Percentiles rank a stretch among this genome's conserved stretches.
Evolutionary conservation across 2,797 vertebrate species (phyloP).

Genomic region (Enoplosus armatus): DNA sequence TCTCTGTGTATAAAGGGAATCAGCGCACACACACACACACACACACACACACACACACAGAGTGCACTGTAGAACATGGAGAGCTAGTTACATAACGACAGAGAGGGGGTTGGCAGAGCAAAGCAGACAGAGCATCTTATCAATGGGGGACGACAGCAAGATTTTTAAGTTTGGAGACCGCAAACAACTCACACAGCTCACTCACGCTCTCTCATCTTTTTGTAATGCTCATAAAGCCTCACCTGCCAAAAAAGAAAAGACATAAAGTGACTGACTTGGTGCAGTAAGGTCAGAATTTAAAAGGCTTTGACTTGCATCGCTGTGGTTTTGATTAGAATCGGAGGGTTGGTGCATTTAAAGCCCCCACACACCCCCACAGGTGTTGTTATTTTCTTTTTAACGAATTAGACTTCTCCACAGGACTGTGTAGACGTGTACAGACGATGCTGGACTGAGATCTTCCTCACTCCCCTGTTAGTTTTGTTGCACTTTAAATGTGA

Average conservation of each 20-base stretch:
- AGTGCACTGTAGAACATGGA: slow-evolving; percentile 2
- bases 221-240: not conserved
- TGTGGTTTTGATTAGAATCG: not conserved
- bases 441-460: too few relatives aligned
- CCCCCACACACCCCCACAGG: too few relatives aligned
- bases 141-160: slow-evolving; percentile 33
- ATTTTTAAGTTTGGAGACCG: slow-evolving; percentile 8
- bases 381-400: too few relatives aligned
- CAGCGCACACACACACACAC: not conserved
- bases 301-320: not conserved
- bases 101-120: slow-evolving; percentile 28
- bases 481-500: too few relatives aligned
- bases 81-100: slow-evolving; percentile 53
- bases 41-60: slow-evolving; percentile 20
- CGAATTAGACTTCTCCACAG: too few relatives aligned
- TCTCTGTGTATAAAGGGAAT: slow-evolving; percentile 1
- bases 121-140: slow-evolving; percentile 32
- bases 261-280: not conserved
- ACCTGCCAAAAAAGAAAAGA: not conserved
- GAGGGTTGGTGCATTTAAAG: not conserved
- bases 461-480: too few relatives aligned
- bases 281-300: not conserved
- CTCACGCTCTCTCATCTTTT: not conserved
- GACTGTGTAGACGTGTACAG: too few relatives aligned
- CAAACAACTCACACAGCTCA: not conserved